A percentile compares a stretch with the other conserved stretches of the same genome.
phyloP scores from a whole-genome alignment of 2,888 invertebrate genomes.

The Coenonympha glycerion region DNA sequence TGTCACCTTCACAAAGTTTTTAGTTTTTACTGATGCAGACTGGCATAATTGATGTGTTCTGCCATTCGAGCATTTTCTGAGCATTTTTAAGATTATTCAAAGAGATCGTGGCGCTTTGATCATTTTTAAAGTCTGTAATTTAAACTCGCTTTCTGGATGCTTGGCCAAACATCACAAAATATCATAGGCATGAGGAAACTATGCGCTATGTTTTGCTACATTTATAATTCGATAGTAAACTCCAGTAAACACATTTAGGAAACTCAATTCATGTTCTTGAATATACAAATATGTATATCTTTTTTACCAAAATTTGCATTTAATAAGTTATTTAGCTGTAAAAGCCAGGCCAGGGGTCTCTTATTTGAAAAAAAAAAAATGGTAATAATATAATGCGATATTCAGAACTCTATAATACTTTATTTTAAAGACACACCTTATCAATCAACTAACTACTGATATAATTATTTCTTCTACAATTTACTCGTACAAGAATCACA shows the following conservation, averaged over 20 bases:
- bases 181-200: not conserved
- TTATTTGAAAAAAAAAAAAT: too few species aligned
- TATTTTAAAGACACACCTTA: too few species aligned
- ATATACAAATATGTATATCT: too few species aligned
- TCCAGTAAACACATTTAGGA: not conserved
- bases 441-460: too few species aligned
- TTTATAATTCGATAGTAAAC: not conserved
- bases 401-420: too few species aligned
- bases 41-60: slow-evolving; percentile 30
- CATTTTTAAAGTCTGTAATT: slow-evolving; percentile 15
- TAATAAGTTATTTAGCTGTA: too few species aligned
- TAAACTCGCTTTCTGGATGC: slow-evolving; percentile 1
- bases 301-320: too few species aligned
- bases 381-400: too few species aligned
- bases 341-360: too few species aligned
- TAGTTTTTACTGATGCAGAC: slow-evolving; percentile 23
- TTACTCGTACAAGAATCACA: too few species aligned
- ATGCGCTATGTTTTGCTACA: not conserved
- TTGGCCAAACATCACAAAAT: slow-evolving; percentile 4
- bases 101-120: slow-evolving; percentile 19
- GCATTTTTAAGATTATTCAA: slow-evolving; percentile 28
- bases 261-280: not conserved
- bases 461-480: too few species aligned
- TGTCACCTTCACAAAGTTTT: not conserved
- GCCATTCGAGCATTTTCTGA: slow-evolving; percentile 28